A percentile compares a stretch with the other conserved stretches of the same genome.
Evolutionary conservation across 2,888 invertebrate species (phyloP).

Genomic region (Chrysolina oricalcia): DNA sequence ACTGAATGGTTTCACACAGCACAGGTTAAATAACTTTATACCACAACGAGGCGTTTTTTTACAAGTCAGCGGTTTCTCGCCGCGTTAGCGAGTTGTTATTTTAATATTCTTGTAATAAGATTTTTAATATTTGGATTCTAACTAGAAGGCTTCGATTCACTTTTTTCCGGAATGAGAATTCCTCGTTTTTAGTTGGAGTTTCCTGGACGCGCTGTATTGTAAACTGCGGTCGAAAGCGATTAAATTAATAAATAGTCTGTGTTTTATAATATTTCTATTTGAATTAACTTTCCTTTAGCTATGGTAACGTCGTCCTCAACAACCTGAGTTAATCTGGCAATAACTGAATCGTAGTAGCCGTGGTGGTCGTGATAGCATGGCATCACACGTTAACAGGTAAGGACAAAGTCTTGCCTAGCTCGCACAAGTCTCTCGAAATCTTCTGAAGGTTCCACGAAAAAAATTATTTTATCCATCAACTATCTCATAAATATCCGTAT

Average conservation of each 20-base stretch:
- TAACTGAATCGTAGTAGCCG: too few species aligned
- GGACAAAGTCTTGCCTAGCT: too few species aligned
- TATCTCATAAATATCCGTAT: too few species aligned
- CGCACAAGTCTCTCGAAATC: too few species aligned
- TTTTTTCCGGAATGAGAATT: constrained; percentile 34
- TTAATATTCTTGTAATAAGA: constrained; percentile 45
- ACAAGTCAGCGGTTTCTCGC: constrained; percentile 43
- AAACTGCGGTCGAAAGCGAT: neutral
- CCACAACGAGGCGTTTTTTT: constrained; percentile 37
- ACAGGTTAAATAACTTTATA: constrained; percentile 39
- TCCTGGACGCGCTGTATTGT: neutral
- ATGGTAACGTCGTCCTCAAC: neutral
- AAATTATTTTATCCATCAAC: too few species aligned
- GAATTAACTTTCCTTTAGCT: neutral
- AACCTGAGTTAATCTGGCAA: too few species aligned
- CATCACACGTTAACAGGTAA: too few species aligned
- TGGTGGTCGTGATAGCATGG: too few species aligned
- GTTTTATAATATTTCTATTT: neutral
- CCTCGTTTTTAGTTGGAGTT: constrained; percentile 30
- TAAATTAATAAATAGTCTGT: constrained; percentile 18
- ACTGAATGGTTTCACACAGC: constrained; percentile 46
- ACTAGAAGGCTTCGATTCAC: constrained; percentile 31
- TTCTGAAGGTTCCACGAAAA: too few species aligned
- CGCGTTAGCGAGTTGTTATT: constrained; percentile 40
- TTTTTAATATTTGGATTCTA: constrained; percentile 45